Evolutionary conservation across 1,140 invertebrate species (phyloP).

Genomic region (Drosophila pseudoananassae): DNA sequence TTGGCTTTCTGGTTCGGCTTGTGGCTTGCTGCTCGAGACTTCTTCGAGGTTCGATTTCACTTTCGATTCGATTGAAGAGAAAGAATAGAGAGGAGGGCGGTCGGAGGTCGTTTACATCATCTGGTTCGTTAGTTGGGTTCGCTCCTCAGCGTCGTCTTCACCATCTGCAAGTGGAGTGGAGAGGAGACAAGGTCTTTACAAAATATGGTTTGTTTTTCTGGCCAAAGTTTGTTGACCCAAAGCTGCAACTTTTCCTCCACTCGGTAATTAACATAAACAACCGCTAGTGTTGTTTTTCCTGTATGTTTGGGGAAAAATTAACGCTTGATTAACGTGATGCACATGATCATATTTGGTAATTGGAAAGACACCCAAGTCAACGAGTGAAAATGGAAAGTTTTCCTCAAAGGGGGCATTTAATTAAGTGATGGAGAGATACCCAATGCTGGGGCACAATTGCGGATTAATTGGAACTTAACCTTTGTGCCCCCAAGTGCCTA

Average conservation of each 20-base stretch:
- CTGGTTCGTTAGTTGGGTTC: conserved; percentile 44
- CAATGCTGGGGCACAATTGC: conserved; percentile 1
- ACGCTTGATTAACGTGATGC: conserved; percentile 62
- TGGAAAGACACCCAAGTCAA: conserved; percentile 23
- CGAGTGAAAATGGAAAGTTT: conserved; percentile 62
- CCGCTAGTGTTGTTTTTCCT: conserved; percentile 57
- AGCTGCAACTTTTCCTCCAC: conserved; percentile 39
- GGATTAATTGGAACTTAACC: conserved; percentile 15
- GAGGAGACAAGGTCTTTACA: conserved; percentile 30
- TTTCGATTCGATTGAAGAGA: conserved; percentile 41
- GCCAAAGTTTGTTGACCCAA: conserved; percentile 62
- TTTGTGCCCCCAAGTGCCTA: not conserved
- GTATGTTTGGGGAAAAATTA: conserved; percentile 58
- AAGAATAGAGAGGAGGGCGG: conserved; percentile 34
- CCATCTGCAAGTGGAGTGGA: conserved; percentile 51
- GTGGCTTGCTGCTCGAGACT: conserved; percentile 21
- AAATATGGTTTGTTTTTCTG: conserved; percentile 12
- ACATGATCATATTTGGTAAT: conserved; percentile 58
- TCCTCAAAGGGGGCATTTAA: conserved; percentile 31
- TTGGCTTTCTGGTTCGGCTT: conserved; percentile 28
- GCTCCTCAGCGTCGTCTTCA: conserved; percentile 11
- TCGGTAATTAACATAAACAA: conserved; percentile 74
- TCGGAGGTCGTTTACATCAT: conserved; percentile 66
- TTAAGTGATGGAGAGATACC: conserved; percentile 22
- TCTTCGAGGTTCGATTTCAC: conserved; percentile 40